Conservation (phyloP, 1,140 invertebrate genomes). For the Solenopsis fugax region DNA sequence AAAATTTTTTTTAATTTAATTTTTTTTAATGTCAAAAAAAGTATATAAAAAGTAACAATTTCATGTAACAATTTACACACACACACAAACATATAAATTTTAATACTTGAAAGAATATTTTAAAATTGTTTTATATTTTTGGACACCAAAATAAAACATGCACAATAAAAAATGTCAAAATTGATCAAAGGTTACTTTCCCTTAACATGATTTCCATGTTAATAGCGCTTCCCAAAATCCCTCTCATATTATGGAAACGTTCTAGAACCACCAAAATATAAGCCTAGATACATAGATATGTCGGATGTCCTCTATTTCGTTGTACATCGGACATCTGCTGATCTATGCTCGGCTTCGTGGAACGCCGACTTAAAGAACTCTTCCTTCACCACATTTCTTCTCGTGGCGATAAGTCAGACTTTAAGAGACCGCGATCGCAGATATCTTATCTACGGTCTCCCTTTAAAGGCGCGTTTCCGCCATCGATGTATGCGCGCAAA, state of each 20-base stretch:
- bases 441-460: constrained; percentile 46
- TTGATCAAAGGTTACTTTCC: too few relatives aligned
- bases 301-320: background rate
- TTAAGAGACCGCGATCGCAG: constrained; percentile 39
- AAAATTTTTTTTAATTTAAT: too few relatives aligned
- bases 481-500: constrained; percentile 44
- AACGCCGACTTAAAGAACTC: background rate
- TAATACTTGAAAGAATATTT: too few relatives aligned
- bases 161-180: too few relatives aligned
- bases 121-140: too few relatives aligned
- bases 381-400: background rate
- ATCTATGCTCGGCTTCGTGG: background rate
- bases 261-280: background rate
- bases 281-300: background rate
- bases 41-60: too few relatives aligned
- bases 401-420: constrained; percentile 36
- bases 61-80: too few relatives aligned
- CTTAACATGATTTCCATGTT: background rate
- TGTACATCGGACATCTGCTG: background rate
- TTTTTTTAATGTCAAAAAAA: too few relatives aligned
- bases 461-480: constrained; percentile 52
- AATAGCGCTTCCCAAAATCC: background rate
- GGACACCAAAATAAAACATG: too few relatives aligned
- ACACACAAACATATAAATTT: too few relatives aligned
- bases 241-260: background rate